A percentile compares a stretch with the other conserved stretches of the same genome.
Evolutionary conservation across 2,113 vertebrate genomes (phyloP).

Genomic region (Chloropsis cyanopogon): DNA sequence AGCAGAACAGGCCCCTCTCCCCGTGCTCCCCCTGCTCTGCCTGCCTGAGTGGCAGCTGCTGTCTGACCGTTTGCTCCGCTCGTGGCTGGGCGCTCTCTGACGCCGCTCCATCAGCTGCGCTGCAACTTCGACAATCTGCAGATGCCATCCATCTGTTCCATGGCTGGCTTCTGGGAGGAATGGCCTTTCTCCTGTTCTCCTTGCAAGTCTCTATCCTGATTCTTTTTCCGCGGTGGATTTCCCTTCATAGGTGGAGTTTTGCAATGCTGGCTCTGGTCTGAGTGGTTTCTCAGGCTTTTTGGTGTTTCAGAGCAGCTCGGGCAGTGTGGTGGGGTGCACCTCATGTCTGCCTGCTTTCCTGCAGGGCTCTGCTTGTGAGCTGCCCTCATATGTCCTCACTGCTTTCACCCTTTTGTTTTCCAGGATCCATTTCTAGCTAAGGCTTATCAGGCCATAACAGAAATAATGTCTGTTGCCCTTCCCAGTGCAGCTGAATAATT

Average conservation of each 20-base stretch:
- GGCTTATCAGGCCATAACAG: not conserved
- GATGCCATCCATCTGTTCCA: constrained; percentile 45
- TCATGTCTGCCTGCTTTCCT: not conserved
- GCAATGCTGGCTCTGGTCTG: not conserved
- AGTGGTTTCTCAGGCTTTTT: not conserved
- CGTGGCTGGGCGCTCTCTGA: not conserved
- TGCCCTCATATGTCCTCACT: not conserved
- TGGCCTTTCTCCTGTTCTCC: not conserved
- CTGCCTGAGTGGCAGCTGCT: constrained; percentile 50
- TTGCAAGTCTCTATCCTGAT: not conserved
- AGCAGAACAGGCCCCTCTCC: constrained; percentile 5
- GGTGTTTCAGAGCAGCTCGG: not conserved
- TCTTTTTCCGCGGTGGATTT: not conserved
- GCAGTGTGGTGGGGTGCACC: not conserved
- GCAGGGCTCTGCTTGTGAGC: not conserved
- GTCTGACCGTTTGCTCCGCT: constrained; percentile 4
- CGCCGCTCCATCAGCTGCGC: not conserved
- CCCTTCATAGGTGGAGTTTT: not conserved
- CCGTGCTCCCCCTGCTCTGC: constrained; percentile 32
- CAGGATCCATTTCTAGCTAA: not conserved
- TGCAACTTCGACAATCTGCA: constrained; percentile 2
- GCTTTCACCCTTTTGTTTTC: not conserved
- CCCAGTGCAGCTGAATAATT: not conserved
- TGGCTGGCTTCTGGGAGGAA: not conserved
- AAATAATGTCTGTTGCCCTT: not conserved